phyloP scores from a whole-genome alignment of 2,113 vertebrate genomes.

The Saguinus imperator region DNA sequence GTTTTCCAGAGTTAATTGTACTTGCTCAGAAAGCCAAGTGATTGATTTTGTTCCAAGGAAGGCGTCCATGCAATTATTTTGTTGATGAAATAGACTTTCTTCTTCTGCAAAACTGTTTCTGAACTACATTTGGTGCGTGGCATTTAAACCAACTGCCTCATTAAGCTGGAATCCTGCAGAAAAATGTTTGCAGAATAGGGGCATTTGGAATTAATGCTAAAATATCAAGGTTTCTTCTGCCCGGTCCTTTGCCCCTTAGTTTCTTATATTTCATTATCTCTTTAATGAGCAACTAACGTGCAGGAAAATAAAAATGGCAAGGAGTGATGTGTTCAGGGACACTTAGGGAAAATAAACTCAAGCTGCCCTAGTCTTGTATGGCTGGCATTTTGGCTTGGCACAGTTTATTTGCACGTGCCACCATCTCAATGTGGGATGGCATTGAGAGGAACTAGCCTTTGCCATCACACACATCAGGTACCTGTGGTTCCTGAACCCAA shows the following conservation, averaged over 20 bases:
- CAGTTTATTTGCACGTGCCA: accelerated
- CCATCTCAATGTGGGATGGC: accelerated
- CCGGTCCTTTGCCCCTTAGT: slow-evolving; percentile 34
- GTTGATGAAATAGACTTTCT: slow-evolving; percentile 13
- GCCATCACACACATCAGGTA: background rate
- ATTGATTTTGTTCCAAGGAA: slow-evolving; percentile 56
- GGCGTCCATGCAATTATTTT: slow-evolving; percentile 60
- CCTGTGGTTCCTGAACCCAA: background rate
- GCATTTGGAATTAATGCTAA: slow-evolving; percentile 72
- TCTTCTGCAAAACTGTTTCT: slow-evolving; percentile 39
- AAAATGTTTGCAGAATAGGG: slow-evolving; percentile 76
- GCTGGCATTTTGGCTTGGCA: background rate
- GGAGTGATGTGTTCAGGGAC: background rate
- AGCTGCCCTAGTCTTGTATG: background rate
- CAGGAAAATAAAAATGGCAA: background rate
- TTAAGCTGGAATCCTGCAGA: slow-evolving; percentile 70
- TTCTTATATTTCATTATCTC: slow-evolving; percentile 61
- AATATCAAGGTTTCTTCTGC: slow-evolving; percentile 65
- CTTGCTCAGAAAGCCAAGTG: slow-evolving; percentile 37
- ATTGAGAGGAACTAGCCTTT: background rate
- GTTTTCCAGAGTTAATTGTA: slow-evolving; percentile 14
- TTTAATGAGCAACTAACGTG: slow-evolving; percentile 56
- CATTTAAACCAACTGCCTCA: slow-evolving; percentile 75
- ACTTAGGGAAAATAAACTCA: background rate
- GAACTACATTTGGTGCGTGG: slow-evolving; percentile 41